A percentile compares a stretch with the other conserved stretches of the same genome.
Conservation (phyloP, 2,797 vertebrate species). For the Apodemus agrarius region DNA sequence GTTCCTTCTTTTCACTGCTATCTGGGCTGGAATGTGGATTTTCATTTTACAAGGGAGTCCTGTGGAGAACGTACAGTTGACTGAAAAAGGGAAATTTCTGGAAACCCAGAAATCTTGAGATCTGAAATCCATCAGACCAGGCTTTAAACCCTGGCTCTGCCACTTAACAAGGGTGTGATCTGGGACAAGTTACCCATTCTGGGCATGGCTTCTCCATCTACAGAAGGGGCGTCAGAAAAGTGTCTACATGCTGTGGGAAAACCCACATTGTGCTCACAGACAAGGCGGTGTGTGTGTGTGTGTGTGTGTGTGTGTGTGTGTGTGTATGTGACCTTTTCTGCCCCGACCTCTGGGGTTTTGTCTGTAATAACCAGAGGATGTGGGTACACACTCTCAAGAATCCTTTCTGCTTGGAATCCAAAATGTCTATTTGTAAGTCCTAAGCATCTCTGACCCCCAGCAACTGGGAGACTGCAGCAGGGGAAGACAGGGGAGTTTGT, state of each 20-base stretch:
- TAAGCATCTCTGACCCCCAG: neutral
- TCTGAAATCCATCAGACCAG: neutral
- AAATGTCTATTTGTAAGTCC: neutral
- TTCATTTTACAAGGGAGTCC: neutral
- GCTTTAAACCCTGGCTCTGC: neutral
- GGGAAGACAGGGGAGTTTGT: too few relatives aligned
- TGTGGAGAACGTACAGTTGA: conserved; percentile 10
- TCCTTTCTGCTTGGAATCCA: too few relatives aligned
- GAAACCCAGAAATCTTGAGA: neutral
- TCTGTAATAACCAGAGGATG: neutral
- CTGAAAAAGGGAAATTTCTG: conserved; percentile 32
- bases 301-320: too few relatives aligned
- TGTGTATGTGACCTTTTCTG: neutral
- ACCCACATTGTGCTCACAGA: neutral
- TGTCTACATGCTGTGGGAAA: neutral
- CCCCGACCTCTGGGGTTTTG: neutral
- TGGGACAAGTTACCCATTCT: neutral
- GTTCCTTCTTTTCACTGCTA: neutral
- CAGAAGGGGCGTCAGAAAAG: neutral
- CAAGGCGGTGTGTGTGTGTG: too few relatives aligned
- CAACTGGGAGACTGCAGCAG: neutral
- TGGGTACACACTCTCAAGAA: neutral
- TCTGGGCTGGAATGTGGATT: neutral
- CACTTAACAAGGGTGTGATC: neutral
- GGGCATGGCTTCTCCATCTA: neutral